Evolutionary conservation across 2,113 vertebrate genomes (phyloP).

Genomic region (Prinia subflava): DNA sequence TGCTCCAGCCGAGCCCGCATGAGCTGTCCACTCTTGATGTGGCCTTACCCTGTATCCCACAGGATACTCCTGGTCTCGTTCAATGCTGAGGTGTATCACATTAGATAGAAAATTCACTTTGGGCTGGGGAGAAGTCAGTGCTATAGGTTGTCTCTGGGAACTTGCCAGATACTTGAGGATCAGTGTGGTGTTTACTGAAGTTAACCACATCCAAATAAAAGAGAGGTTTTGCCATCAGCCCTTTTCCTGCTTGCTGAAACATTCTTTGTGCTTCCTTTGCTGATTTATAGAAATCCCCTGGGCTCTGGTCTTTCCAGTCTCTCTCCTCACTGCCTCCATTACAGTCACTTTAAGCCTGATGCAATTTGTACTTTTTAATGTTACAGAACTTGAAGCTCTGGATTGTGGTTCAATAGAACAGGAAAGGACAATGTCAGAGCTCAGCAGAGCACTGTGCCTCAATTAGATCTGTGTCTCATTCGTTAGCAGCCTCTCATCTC

Average conservation of each 20-base stretch:
- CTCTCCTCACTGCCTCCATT: background rate
- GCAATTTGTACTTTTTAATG: background rate
- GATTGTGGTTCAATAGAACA: background rate
- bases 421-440: background rate
- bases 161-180: background rate
- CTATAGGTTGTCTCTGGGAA: background rate
- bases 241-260: background rate
- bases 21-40: background rate
- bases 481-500: background rate
- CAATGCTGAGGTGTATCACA: background rate
- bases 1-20: rapidly evolving
- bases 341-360: background rate
- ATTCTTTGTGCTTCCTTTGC: background rate
- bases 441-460: background rate
- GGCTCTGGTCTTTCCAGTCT: background rate
- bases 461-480: background rate
- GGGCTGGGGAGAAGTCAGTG: background rate
- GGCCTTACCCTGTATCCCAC: background rate
- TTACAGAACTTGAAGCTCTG: background rate
- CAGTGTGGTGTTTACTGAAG: background rate
- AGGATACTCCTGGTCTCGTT: background rate
- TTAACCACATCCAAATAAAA: background rate
- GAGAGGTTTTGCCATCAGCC: background rate
- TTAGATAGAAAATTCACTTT: background rate
- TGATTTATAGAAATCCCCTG: background rate